Evolutionary conservation across 2,888 invertebrate genomes (phyloP).

Genomic region (Microplitis manilae): DNA sequence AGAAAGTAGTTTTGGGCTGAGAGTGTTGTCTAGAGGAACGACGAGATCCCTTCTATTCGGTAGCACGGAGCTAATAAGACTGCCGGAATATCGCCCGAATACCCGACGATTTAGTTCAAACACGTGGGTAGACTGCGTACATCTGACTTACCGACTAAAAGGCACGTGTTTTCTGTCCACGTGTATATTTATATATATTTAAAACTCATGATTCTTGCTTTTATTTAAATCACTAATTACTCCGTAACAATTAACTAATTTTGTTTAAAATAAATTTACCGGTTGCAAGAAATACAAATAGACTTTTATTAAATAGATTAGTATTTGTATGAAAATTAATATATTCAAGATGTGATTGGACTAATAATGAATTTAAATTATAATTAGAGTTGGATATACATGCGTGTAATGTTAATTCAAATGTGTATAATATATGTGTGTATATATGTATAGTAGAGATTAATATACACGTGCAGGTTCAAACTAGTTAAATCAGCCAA

Average conservation of each 20-base stretch:
- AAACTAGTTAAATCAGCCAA: conserved; percentile 24
- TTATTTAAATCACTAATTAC: neutral
- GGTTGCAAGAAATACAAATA: too few relatives aligned
- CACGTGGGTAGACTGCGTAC: conserved; percentile 25
- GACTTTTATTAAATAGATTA: too few relatives aligned
- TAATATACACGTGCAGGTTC: neutral
- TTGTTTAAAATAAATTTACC: too few relatives aligned
- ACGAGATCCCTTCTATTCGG: neutral
- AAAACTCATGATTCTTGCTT: neutral
- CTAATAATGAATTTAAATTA: neutral
- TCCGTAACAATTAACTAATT: neutral
- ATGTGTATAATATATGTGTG: neutral
- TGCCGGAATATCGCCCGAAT: neutral
- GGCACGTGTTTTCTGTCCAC: conserved; percentile 3
- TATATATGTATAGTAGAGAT: neutral
- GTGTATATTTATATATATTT: neutral
- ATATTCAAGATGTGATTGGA: neutral
- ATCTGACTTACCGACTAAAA: conserved; percentile 26
- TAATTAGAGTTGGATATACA: neutral
- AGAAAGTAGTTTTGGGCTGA: neutral
- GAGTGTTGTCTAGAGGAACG: neutral
- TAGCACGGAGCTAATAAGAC: neutral
- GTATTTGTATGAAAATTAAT: neutral
- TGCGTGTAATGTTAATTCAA: neutral
- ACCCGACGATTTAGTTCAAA: neutral